phyloP scores from a whole-genome alignment of 1,140 invertebrate species.

The Odontomachus brunneus region DNA sequence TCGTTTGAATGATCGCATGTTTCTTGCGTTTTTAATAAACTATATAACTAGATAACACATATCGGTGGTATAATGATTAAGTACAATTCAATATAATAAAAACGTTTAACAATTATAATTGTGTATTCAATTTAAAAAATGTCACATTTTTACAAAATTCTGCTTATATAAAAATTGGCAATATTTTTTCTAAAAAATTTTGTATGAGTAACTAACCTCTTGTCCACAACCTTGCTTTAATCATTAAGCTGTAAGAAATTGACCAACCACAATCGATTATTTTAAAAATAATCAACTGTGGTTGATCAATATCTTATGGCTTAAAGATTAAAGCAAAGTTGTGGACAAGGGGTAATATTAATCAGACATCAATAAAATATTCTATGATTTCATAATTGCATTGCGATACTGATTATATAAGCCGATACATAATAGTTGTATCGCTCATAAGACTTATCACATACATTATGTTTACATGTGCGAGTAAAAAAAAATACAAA shows the following conservation, averaged over 20 bases:
- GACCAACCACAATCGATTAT: too few relatives aligned
- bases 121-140: conserved; percentile 39
- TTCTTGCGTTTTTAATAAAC: neutral
- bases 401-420: conserved; percentile 14
- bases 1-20: neutral
- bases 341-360: too few relatives aligned
- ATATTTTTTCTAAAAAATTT: neutral
- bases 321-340: too few relatives aligned
- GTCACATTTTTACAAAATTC: conserved; percentile 6
- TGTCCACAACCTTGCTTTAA: too few relatives aligned
- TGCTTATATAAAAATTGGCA: neutral
- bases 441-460: conserved; percentile 22
- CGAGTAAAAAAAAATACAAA: conserved; percentile 53
- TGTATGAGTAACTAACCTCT: too few relatives aligned
- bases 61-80: conserved; percentile 16
- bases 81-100: neutral
- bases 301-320: too few relatives aligned
- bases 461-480: neutral
- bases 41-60: neutral
- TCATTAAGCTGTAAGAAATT: too few relatives aligned
- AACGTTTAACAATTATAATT: conserved; percentile 38
- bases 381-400: neutral
- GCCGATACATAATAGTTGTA: neutral
- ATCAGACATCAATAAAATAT: conserved; percentile 24
- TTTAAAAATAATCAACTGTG: too few relatives aligned